phyloP scores from a whole-genome alignment of 2,113 vertebrate species.

The Alethe diademata region DNA sequence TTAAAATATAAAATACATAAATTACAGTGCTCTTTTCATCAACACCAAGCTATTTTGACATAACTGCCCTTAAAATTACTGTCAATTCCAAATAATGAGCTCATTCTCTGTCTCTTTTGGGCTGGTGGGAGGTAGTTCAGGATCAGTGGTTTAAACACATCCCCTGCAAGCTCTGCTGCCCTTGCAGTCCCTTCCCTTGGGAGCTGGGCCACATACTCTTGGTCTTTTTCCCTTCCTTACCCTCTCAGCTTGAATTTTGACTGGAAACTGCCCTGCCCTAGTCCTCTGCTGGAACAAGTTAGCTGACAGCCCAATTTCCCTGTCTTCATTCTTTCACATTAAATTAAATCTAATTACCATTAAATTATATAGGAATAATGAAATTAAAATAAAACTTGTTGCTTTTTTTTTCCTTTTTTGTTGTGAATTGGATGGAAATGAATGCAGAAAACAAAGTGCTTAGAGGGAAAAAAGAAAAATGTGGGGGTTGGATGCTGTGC shows the following conservation, averaged over 20 bases:
- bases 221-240: not conserved
- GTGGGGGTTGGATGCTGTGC: not conserved
- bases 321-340: not conserved
- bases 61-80: not conserved
- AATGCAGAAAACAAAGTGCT: not conserved
- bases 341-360: not conserved
- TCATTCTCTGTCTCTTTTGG: not conserved
- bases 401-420: not conserved
- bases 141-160: not conserved
- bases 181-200: not conserved
- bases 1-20: not conserved
- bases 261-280: not conserved
- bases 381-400: not conserved
- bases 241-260: not conserved
- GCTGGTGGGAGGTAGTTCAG: not conserved
- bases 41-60: not conserved
- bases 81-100: not conserved
- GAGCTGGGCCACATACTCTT: not conserved
- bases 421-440: not conserved
- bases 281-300: not conserved
- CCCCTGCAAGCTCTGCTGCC: not conserved
- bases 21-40: not conserved
- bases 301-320: not conserved
- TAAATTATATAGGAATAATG: not conserved
- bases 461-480: not conserved